Evolutionary conservation across 2,113 vertebrate species (phyloP).

Genomic region (Ctenomys sociabilis): DNA sequence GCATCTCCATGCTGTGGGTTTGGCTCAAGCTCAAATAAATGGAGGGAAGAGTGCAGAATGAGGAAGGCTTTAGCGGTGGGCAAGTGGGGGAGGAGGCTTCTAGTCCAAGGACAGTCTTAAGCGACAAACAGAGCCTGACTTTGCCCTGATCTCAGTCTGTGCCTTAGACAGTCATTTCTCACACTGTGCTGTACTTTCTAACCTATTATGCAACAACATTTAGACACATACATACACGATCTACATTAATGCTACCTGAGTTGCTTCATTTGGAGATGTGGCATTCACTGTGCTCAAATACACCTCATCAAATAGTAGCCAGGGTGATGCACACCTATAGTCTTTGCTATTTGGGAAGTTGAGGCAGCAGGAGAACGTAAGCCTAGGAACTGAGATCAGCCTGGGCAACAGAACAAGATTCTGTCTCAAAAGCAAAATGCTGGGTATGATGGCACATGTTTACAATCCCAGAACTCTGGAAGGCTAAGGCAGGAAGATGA

Average conservation of each 20-base stretch:
- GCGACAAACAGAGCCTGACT: too few species aligned
- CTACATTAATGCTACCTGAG: background rate
- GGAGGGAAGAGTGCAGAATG: too few species aligned
- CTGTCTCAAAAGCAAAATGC: background rate
- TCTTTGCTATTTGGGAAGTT: background rate
- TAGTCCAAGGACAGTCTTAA: too few species aligned
- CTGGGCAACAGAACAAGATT: background rate
- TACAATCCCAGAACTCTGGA: background rate
- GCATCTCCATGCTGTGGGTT: too few species aligned
- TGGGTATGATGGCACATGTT: background rate
- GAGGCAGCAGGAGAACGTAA: background rate
- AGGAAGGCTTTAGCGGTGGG: too few species aligned
- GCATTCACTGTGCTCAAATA: conserved; percentile 24
- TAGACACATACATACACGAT: background rate
- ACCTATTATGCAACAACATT: background rate
- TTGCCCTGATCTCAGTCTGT: too few species aligned
- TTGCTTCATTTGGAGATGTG: conserved; percentile 36
- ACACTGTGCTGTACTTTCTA: too few species aligned
- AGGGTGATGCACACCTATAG: background rate
- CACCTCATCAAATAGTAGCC: background rate
- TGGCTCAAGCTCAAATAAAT: too few species aligned
- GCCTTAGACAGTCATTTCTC: too few species aligned
- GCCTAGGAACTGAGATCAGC: background rate
- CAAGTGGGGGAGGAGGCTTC: too few species aligned
- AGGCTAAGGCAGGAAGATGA: background rate